Base-by-base conservation (phyloP, 2,888 invertebrate genomes). In the Tetranychus truncatus region DNA sequence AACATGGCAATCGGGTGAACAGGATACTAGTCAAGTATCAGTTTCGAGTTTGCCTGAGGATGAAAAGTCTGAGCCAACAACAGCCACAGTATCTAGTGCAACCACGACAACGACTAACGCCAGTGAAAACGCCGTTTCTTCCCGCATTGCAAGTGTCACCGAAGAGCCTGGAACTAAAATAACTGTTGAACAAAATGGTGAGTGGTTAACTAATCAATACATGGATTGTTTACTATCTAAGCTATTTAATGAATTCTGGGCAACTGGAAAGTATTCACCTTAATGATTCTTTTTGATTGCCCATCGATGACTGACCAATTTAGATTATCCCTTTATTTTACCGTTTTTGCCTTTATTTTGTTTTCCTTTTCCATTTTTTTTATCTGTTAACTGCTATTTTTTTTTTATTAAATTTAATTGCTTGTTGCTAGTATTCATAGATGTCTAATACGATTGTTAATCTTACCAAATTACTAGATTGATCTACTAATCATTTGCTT, bases 21-120 rank as follows among this genome's bases (percentile, higher is more conserved):
- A 78, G 73, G 79, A 79, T 45, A 79, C 79, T 55, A 79, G 79
- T 77, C 79, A 79, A 72, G 79, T 79, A 18, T 79, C 79, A 7
- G 76, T 79, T 44, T 79, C 79, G 18, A 79, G 79, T 76, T 76
- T 79, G 18, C 79, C 79, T 9, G 79, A 79, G 73, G 79, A 79
- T 75, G 79, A 79, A 67, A 78, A 78, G 75, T 78, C 79, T 24
- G 79, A 78, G 71, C 77, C 77, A 20, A 78, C 77, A 1, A 78
- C 78, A 7, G 77, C 78, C 21, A 78, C 76, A 15, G 75, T 78
- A n/a, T 78, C 78, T 9, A 78, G 77, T 67, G 74, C 77, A 46
- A 76, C 76, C 44, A 77, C 74, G 18, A 74, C 74, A n/a, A 75
- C 75, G 11, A 77, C 74, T 18, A 71, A 67, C 18, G 76, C 71